Evolutionary conservation across 1,140 invertebrate species (phyloP), one percentile per base, ranked within the genome.

Genomic region (Mya arenaria): DNA sequence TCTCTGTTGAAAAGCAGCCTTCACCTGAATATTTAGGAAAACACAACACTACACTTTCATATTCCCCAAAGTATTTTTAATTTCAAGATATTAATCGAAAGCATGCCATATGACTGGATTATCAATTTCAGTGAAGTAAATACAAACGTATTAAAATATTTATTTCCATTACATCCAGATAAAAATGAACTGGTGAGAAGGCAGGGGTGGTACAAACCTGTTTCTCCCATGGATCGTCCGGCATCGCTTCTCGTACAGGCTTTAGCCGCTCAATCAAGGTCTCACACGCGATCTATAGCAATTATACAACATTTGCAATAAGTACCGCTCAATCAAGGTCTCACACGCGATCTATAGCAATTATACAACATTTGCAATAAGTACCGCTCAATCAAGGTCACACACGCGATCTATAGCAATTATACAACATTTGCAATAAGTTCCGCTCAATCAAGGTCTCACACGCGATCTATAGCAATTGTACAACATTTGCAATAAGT

Each of bases 201-300:
- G 30, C n/a, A 28, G 55, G 30, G n/a, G 30, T 58, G n/a, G 19
- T 25, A 55, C 93, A 94, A 10, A 98, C 94, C 97, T 97, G 97
- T 19, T 97, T 94, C 90, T 97, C 94, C 97, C 97, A 98, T 75
- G 93, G 95, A 17, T 94, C 95, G 65, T 95, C 93, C 1, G 97
- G 97, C 90, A 97, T 95, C 19, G 94, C 94, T 39, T 95, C 94
- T 80, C 95, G 97, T 82, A 95, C 95, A 0, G 96, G 97, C 85
- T 96, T 93, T 39, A 99, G 91, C 58, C 97, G 93, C 86, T 96
- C 94, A 83, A 95, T 95, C 2, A 99, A 92, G 80, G 93, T 95
- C 65, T 96, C 92, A 88, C 98, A 99, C 3, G 97, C 97, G 90
- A 97, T 94, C 95, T 96, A 84, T 39, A 92, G 89, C 73, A 58